Conservation (phyloP, 2,113 vertebrate species). For the Bettongia penicillata region DNA sequence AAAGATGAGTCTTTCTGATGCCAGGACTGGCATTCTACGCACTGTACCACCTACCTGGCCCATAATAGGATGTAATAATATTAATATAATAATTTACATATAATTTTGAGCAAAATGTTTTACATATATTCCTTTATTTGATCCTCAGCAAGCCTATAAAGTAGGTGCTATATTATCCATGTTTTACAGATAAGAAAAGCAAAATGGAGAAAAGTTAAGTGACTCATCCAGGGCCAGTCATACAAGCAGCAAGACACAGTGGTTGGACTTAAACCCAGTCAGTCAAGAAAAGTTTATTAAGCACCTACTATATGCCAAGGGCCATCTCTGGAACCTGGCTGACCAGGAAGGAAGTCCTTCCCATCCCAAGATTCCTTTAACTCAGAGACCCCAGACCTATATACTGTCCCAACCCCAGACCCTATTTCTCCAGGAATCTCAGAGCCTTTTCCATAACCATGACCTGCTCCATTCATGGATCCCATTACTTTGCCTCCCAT, state of each 20-base stretch:
- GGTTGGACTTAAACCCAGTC: neutral
- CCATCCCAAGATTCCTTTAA: neutral
- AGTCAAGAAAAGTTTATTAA: neutral
- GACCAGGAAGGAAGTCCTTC: neutral
- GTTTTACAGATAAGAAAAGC: neutral
- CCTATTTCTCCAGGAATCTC: accelerated
- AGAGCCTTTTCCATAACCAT: neutral
- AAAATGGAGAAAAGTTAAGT: neutral
- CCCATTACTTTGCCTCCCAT: neutral
- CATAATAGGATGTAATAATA: no score
- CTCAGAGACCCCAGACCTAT: neutral
- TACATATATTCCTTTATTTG: neutral
- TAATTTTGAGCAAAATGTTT: neutral
- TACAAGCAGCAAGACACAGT: neutral
- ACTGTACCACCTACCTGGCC: neutral
- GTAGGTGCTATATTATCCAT: neutral
- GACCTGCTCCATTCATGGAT: neutral
- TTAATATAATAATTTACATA: neutral
- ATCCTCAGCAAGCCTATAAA: neutral
- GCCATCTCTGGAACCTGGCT: neutral
- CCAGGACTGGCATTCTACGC: neutral
- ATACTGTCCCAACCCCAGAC: accelerated
- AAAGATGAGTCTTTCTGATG: neutral
- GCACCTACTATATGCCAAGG: neutral
- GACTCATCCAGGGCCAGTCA: neutral